Base-by-base conservation (phyloP, 2,888 invertebrate genomes). In the Stenoptilia bipunctidactyla region DNA sequence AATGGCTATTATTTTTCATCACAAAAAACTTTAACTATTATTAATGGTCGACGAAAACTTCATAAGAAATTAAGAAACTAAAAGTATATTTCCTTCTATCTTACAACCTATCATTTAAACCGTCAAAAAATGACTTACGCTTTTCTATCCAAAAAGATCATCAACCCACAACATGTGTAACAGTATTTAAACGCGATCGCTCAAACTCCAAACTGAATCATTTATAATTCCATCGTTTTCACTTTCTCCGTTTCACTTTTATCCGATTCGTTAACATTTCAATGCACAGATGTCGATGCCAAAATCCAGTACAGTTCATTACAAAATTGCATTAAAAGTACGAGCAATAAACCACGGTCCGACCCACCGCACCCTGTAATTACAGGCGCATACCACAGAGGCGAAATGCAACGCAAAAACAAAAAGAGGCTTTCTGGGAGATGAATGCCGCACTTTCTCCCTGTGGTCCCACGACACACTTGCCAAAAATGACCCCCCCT, bases 381-480 rank as follows among this genome's bases (percentile, higher is more conserved):
- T 71, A 56, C 58, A 55, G 58, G 58, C 66, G 65, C 67, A 72
- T 73, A 65, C 55, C 61, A 64, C 55, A 53, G 55, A 47, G 52
- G 59, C 58, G 58, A 67, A 66, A 67, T 58, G 53, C 52, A 52
- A 52, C 53, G 61, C 65, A 70, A 75, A 74, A 75, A 72, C 61
- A 68, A 66, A 66, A 65, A 70, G 68, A 62, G 68, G 68, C 54
- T 58, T 56, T 59, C 56, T 50, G 50, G 43, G 50, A 47, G 55
- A 51, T 51, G 15, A 30, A n/a, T 44, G 42, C 49, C 49, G 52
- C 60, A 82, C 82, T 82, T 83, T 82, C 80, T 70, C 80, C 76
- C 53, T 58, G 55, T 66, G 60, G 61, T 79, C 79, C 70, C 79
- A 77, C 76, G 79, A 62, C 79, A 66, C 57, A 70, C 71, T 71